A percentile compares a stretch with the other conserved stretches of the same genome.
Conservation (phyloP, 2,888 invertebrate genomes). For the Chironomus riparius region DNA sequence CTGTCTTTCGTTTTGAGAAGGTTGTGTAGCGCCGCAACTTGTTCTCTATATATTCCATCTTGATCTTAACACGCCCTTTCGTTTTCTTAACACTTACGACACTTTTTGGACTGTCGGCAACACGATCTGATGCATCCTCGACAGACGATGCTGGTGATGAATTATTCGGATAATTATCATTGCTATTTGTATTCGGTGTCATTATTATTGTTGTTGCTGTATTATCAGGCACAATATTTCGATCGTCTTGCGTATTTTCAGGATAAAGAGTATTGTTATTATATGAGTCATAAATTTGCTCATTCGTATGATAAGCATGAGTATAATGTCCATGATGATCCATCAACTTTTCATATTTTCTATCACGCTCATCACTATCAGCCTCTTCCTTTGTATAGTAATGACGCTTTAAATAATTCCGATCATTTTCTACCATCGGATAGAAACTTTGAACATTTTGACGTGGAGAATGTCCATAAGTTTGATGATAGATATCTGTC, state of each 20-base stretch:
- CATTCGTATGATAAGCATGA: slow-evolving; percentile 18
- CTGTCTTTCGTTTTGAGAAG: slow-evolving; percentile 99
- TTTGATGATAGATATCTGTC: slow-evolving; percentile 21
- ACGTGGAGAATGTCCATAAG: slow-evolving; percentile 15
- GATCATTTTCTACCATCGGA: slow-evolving; percentile 5
- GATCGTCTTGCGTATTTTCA: slow-evolving; percentile 11
- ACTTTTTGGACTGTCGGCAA: slow-evolving; percentile 20
- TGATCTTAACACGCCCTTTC: slow-evolving; percentile 98
- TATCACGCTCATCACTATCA: slow-evolving; percentile 12
- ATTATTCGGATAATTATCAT: slow-evolving; percentile 23
- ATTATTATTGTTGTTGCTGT: neutral
- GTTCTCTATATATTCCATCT: slow-evolving; percentile 99
- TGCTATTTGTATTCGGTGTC: slow-evolving; percentile 2
- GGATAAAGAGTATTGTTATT: slow-evolving; percentile 19
- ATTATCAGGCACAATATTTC: neutral
- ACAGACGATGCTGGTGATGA: slow-evolving; percentile 16
- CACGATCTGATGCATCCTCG: slow-evolving; percentile 15
- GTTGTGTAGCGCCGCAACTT: slow-evolving; percentile 97
- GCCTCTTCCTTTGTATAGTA: slow-evolving; percentile 18
- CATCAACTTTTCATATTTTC: slow-evolving; percentile 17
- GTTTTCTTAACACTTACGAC: slow-evolving; percentile 88
- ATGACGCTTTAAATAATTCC: slow-evolving; percentile 22
- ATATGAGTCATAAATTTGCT: slow-evolving; percentile 14
- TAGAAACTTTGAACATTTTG: slow-evolving; percentile 18
- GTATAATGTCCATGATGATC: slow-evolving; percentile 12